Evolutionary conservation across 1,140 invertebrate genomes (phyloP).

Genomic region (Campoletis sonorensis): DNA sequence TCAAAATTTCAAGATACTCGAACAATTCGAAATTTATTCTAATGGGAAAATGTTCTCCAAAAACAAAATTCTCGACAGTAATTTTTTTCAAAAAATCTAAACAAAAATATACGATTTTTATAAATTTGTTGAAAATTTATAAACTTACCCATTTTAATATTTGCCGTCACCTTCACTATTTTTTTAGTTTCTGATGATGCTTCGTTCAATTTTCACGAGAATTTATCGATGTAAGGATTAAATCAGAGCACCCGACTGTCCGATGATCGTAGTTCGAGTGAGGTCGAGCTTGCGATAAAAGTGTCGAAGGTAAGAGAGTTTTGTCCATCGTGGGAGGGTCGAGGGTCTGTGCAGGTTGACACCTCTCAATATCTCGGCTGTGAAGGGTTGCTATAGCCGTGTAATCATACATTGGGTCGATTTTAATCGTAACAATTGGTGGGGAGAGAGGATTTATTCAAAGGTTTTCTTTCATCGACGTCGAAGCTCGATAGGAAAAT

Average conservation of each 20-base stretch:
- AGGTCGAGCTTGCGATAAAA: slow-evolving; percentile 17
- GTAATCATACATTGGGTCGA: not conserved
- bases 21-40: no score
- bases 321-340: not conserved
- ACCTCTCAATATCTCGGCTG: slow-evolving; percentile 18
- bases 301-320: slow-evolving; percentile 25
- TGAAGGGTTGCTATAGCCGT: not conserved
- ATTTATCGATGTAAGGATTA: not conserved
- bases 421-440: not conserved
- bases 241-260: slow-evolving; percentile 24
- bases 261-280: slow-evolving; percentile 18
- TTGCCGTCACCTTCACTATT: not conserved
- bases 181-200: not conserved
- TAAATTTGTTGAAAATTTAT: not conserved
- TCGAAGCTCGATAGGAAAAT: slow-evolving; percentile 45
- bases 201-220: not conserved
- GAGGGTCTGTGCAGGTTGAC: slow-evolving; percentile 27
- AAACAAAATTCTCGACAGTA: no score
- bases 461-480: slow-evolving; percentile 29
- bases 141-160: slow-evolving; percentile 14
- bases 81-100: no score
- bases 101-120: no score
- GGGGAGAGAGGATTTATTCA: slow-evolving; percentile 31
- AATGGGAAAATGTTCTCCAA: no score
- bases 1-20: no score